phyloP scores from a whole-genome alignment of 2,797 vertebrate species.

The Cyclura pinguis region DNA sequence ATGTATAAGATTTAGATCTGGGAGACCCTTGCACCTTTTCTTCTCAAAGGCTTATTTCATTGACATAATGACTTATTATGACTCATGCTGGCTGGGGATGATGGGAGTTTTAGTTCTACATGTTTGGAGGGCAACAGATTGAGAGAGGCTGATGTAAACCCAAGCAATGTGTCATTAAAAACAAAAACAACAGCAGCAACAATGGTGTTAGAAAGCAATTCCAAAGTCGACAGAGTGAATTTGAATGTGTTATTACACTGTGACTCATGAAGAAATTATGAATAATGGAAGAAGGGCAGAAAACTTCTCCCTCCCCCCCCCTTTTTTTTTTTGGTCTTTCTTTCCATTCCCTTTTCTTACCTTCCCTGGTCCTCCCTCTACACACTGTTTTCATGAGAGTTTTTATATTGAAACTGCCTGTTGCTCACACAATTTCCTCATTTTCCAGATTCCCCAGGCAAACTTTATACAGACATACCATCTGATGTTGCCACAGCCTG shows the following conservation, averaged over 20 bases:
- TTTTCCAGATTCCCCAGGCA: neutral
- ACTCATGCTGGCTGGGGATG: neutral
- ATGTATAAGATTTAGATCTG: constrained; percentile 44
- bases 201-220: constrained; percentile 15
- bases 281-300: neutral
- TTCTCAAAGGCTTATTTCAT: constrained; percentile 11
- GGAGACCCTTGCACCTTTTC: constrained; percentile 1
- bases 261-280: neutral
- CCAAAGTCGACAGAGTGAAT: constrained; percentile 43
- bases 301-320: neutral
- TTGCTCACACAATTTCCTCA: neutral
- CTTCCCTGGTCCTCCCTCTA: neutral
- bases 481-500: neutral
- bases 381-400: neutral
- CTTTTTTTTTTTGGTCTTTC: neutral
- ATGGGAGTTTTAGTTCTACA: neutral
- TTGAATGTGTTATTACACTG: neutral
- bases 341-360: neutral
- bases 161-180: neutral
- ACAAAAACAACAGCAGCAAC: too few species aligned
- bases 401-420: neutral
- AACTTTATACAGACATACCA: too few species aligned
- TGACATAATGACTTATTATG: constrained; percentile 28
- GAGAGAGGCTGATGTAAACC: constrained; percentile 33
- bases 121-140: neutral